Base-by-base conservation (phyloP, 2,113 vertebrate genomes). In the Pomatostomus ruficeps region DNA sequence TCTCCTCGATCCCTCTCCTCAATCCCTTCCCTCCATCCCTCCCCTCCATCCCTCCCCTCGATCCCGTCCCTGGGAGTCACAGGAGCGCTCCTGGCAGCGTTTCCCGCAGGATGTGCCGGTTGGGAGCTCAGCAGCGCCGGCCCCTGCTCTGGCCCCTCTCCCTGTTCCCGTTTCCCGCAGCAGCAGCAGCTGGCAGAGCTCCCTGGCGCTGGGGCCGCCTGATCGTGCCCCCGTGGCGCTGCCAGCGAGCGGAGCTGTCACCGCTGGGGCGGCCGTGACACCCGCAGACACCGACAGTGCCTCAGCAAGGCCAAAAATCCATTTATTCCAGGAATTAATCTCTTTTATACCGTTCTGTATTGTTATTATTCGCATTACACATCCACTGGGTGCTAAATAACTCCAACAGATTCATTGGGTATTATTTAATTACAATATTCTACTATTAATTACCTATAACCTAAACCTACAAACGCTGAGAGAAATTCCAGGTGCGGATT, bases 141-240 rank as follows among this genome's bases (percentile, higher is more conserved):
- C 82, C 94, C 95, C 75, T 77, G 85, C 9, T 1, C 52, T 16
- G 91, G 91, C 21, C 72, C 73, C 68, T 77, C 40, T 42, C 40
- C 11, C 40, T 42, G 40, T 14, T 14, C 40, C n/a, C n/a, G n/a
- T 88, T 87, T 58, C 77, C 93, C 85, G 26, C 71, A 61, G 89
- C n/a, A n/a, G n/a, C n/a, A n/a, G n/a, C 91, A 81, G 77, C 76
- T 96, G 96, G 67, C 95, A 88, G 45, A 31, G 40, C 77, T 13
- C 55, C 28, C 36, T 43, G 33, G 85, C 45, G 54, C 87, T 66
- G 83, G 65, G 84, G 86, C 16, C n/a, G 84, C 55, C n/a, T 21
- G 58, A 48, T 89, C 85, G 55, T 79, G 85, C 81, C 73, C 6
- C 4, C 4, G 49, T 3, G 51, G 11, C 21, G 2, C 46, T 95